phyloP scores from a whole-genome alignment of 2,113 vertebrate species.

The Ardeotis arabs region DNA sequence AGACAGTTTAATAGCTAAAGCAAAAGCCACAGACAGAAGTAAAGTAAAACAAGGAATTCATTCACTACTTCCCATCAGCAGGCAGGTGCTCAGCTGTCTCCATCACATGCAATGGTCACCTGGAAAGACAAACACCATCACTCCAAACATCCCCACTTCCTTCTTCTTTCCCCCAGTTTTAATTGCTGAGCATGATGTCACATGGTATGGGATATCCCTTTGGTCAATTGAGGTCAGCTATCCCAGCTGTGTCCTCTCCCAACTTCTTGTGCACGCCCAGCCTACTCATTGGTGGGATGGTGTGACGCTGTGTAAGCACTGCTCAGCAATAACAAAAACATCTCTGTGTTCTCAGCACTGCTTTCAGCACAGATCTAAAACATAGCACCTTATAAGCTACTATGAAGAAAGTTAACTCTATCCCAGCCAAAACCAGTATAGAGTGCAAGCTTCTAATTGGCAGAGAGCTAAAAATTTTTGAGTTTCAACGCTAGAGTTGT shows the following conservation, averaged over 20 bases:
- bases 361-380: not conserved
- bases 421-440: not conserved
- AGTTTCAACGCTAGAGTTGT: not conserved
- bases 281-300: too few relatives aligned
- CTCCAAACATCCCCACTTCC: fast-evolving
- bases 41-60: not conserved
- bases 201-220: not conserved
- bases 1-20: not conserved
- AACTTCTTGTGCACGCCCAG: too few relatives aligned
- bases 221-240: not conserved
- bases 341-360: too few relatives aligned
- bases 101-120: fast-evolving
- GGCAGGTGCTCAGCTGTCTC: not conserved
- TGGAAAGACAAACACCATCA: not conserved
- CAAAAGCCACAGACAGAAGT: not conserved
- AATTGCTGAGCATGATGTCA: fast-evolving
- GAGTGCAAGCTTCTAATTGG: not conserved
- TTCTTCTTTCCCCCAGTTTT: not conserved
- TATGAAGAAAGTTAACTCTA: not conserved
- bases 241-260: too few relatives aligned
- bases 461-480: not conserved
- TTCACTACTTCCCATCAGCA: too few relatives aligned
- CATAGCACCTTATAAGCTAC: not conserved
- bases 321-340: too few relatives aligned
- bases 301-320: too few relatives aligned